A percentile compares a stretch with the other conserved stretches of the same genome.
Evolutionary conservation across 2,113 vertebrate genomes (phyloP).

Genomic region (Rynchops niger): DNA sequence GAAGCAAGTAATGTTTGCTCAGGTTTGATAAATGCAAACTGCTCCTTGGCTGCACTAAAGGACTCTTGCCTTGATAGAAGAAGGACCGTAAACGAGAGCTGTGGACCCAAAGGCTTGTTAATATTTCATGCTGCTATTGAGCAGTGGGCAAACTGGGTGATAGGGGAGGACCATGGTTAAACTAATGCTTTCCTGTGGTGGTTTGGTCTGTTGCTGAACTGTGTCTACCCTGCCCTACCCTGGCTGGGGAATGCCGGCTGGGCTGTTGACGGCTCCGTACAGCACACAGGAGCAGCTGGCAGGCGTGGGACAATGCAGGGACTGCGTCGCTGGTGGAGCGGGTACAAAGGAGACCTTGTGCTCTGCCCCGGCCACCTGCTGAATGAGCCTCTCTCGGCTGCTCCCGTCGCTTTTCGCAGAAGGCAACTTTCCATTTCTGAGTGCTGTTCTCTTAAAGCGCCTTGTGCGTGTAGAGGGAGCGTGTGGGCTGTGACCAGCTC

Average conservation of each 20-base stretch:
- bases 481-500: background rate
- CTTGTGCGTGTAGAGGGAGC: fast-evolving
- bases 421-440: background rate
- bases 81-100: background rate
- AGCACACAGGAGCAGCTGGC: background rate
- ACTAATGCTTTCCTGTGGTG: background rate
- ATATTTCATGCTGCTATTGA: background rate
- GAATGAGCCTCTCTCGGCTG: background rate
- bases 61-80: background rate
- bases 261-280: background rate
- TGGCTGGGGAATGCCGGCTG: background rate
- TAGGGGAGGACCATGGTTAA: background rate
- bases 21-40: background rate
- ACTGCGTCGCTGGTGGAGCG: background rate
- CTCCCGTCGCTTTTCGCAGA: background rate
- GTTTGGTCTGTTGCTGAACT: background rate
- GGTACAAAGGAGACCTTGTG: background rate
- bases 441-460: background rate
- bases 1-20: background rate
- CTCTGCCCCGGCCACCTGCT: conserved; percentile 1
- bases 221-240: background rate
- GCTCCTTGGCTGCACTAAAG: background rate
- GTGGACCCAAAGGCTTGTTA: background rate
- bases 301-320: background rate
- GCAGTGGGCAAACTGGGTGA: background rate